phyloP scores from a whole-genome alignment of 2,888 invertebrate genomes.

The Eilema caniola region DNA sequence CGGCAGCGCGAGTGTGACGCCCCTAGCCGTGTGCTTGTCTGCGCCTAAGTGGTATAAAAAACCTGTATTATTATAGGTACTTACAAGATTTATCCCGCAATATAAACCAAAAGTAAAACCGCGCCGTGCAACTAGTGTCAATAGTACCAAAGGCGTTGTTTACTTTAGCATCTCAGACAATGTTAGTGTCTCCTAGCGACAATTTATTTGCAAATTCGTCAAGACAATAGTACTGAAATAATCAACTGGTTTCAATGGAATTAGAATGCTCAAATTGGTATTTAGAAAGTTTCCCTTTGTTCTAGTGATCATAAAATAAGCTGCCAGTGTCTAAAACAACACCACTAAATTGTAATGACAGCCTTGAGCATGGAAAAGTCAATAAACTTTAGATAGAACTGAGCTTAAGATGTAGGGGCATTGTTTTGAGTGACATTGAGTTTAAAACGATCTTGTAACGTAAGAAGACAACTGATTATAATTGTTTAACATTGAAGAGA shows the following conservation, averaged over 20 bases:
- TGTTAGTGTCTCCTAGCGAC: background rate
- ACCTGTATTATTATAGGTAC: no score
- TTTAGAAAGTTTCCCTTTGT: conserved; percentile 1
- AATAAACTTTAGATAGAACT: background rate
- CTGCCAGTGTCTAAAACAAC: background rate
- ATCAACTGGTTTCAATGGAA: conserved; percentile 19
- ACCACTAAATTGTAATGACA: background rate
- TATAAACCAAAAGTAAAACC: background rate
- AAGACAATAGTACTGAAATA: conserved; percentile 22
- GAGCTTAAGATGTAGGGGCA: background rate
- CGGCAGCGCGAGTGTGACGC: no score
- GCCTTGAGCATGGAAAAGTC: background rate
- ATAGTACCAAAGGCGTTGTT: background rate
- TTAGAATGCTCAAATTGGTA: background rate
- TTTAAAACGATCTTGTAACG: no score
- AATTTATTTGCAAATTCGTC: background rate
- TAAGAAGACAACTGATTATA: no score
- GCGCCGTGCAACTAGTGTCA: background rate
- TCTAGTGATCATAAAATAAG: background rate
- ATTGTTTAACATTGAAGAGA: no score
- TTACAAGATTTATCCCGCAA: background rate
- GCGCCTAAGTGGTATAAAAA: no score
- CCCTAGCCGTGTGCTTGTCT: no score
- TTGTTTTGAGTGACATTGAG: no score
- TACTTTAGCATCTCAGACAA: background rate